Evolutionary conservation across 2,113 vertebrate species (phyloP).

Genomic region (Nothoprocta perdicaria): DNA sequence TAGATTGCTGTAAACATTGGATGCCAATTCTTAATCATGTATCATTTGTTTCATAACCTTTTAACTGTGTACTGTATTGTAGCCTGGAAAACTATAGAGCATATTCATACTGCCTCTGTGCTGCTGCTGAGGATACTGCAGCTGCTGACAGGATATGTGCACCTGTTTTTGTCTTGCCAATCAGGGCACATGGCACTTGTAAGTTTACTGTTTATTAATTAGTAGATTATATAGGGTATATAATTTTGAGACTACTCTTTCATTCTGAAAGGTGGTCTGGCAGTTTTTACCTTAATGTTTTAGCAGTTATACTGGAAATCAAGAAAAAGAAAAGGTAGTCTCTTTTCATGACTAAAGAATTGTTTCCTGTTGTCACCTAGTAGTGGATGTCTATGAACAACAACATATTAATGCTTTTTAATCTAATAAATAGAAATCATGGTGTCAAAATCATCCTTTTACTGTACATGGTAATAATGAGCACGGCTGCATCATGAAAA

Average conservation of each 20-base stretch:
- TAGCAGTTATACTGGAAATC: constrained; percentile 9
- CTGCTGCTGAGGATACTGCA: neutral
- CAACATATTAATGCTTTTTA: constrained; percentile 37
- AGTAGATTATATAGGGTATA: neutral
- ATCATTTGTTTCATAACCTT: constrained; percentile 17
- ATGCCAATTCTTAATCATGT: neutral
- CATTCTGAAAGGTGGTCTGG: neutral
- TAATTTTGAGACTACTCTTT: constrained; percentile 4
- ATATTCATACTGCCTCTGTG: neutral
- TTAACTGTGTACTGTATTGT: neutral
- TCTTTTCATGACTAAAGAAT: neutral
- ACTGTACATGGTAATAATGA: neutral
- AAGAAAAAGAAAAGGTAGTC: neutral
- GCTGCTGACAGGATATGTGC: neutral
- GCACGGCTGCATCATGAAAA: constrained; percentile 11
- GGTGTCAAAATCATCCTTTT: constrained; percentile 14
- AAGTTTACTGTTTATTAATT: constrained; percentile 2
- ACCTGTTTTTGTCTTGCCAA: neutral
- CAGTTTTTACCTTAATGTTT: constrained; percentile 26
- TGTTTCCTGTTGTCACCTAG: neutral
- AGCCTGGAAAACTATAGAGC: constrained; percentile 1
- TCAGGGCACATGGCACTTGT: neutral
- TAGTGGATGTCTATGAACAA: neutral
- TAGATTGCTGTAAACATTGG: constrained; percentile 39
- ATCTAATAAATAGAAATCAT: neutral